Base-by-base conservation (phyloP, 2,113 vertebrate species). In the Choloepus hoffmanni region DNA sequence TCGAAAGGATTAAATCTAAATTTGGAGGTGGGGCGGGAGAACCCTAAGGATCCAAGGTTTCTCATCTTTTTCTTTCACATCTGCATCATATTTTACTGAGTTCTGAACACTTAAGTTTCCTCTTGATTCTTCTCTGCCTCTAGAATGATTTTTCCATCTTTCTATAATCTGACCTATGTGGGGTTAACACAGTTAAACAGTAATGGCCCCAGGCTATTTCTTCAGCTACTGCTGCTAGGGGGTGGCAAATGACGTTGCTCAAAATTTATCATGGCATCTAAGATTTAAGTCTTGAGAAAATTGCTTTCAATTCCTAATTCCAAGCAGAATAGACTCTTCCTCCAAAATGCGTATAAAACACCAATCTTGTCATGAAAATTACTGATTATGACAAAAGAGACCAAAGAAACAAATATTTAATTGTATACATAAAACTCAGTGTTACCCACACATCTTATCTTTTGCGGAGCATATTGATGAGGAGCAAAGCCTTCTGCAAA, bases 1-100 rank as follows among this genome's bases (percentile, higher is more conserved):
- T 93, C 30, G n/a, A 24, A 82, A 90, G n/a, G 16, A 85, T 85
- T 92, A 50, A 60, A 85, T 73, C 82, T 74, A 93, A 92, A 21
- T 74, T 85, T 77, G 72, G 16, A 13, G 23, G 18, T 78, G 85
- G 72, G 16, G 16, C 16, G 21, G 19, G 40, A 76, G 50, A 93
- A 86, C 14, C 15, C 89, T 92, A 92, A 72, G 63, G 2, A 23
- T 62, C 36, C 19, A 65, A 33, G 45, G 72, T 81, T 92, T 92
- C 63, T 81, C 87, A 33, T 76, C n/a, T 82, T 90, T 93, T 30
- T 62, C 13, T 68, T 90, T 94, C 55, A 62, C 7, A 48, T 67
- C 14, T 73, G 7, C 26, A 45, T 68, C 30, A 77, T 48, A 73
- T 90, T 92, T 36, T 76, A 36, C 85, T 89, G 14, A 85, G 40